Base-by-base conservation (phyloP, 2,888 invertebrate genomes). In the Thereva unica region DNA sequence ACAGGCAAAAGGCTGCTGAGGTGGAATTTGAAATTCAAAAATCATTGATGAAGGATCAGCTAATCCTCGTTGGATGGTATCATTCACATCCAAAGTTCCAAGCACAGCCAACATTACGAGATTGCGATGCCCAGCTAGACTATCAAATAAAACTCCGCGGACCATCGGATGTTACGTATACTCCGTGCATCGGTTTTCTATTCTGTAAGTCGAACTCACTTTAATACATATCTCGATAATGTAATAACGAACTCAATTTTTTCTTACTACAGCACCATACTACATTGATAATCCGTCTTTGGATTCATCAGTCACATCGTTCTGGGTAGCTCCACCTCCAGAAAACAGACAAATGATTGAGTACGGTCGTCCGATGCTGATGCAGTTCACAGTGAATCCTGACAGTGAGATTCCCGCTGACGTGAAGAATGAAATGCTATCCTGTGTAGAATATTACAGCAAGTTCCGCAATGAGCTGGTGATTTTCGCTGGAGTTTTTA, bases 111-210 rank as follows among this genome's bases (percentile, higher is more conserved):
- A 95, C 90, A 74, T 85, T 87, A 67, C 84, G 93, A 64, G 97
- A 97, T 78, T 91, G 96, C 67, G 95, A 96, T 77, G 89, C 92
- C 67, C 97, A 97, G 80, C 82, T 97, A 71, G 95, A 96, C 75
- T 95, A 96, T 82, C 95, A 97, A 82, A 92, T 97, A 66, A 90
- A 90, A 77, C 93, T 97, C 92, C 92, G 95, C 74, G 96, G 96
- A 3, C 88, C 89, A 3, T 91, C 90, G 40, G 95, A 95, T 82
- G 89, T 92, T 71, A 92, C 90, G n/a, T 97, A 96, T 76, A 90
- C 91, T 45, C 97, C 97, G 4, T 96, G 96, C 76, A 86, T 97
- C 73, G 96, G 95, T 64, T 85, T 96, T 53, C 94, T 97, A 76
- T 89, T 93, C 75, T 94, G 95, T 96, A 84, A 89, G 91, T 71